phyloP scores from a whole-genome alignment of 2,113 vertebrate genomes.

The Misgurnus mizolepis region DNA sequence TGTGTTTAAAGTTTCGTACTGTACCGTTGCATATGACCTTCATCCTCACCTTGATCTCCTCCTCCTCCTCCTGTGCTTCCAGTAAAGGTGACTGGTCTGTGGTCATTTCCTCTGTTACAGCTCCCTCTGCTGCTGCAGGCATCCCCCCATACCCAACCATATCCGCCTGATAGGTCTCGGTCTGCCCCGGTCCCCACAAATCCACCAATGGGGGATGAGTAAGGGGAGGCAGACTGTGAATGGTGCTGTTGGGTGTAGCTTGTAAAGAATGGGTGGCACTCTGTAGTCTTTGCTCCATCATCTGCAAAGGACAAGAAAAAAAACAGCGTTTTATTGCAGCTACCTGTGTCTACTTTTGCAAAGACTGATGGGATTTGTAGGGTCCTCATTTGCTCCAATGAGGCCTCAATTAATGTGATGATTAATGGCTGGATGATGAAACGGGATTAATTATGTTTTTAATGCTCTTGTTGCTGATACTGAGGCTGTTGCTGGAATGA shows the following conservation, averaged over 20 bases:
- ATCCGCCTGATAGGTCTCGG: constrained; percentile 76
- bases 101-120: constrained; percentile 75
- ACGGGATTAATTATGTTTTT: constrained; percentile 1
- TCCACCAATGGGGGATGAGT: constrained; percentile 84
- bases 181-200: constrained; percentile 82
- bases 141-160: constrained; percentile 79
- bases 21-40: background rate
- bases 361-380: background rate
- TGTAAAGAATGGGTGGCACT: constrained; percentile 78
- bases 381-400: background rate
- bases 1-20: background rate
- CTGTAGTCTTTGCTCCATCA: constrained; percentile 74
- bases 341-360: background rate
- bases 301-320: constrained; percentile 56
- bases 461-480: constrained; percentile 15
- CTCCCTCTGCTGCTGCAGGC: constrained; percentile 76
- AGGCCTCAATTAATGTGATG: background rate
- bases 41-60: constrained; percentile 74
- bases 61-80: constrained; percentile 78
- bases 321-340: background rate
- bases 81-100: constrained; percentile 85
- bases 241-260: constrained; percentile 80
- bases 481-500: background rate
- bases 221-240: constrained; percentile 76
- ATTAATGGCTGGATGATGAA: constrained; percentile 12